Evolutionary conservation across 2,888 invertebrate genomes (phyloP), one percentile per base, ranked within the genome.

Genomic region (Venusia cambrica): DNA sequence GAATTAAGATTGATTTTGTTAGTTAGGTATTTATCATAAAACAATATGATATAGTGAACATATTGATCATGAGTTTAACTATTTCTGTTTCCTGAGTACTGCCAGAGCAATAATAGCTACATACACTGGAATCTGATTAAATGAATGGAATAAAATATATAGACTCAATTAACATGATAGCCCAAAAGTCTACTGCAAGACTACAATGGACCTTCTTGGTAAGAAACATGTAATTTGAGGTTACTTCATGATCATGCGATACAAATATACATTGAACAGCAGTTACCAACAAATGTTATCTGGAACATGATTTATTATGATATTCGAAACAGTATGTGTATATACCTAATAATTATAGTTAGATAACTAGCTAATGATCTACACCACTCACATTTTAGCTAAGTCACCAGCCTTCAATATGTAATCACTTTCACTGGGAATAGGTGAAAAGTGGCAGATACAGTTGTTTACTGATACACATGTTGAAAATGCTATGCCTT

Each of bases 391-490:
- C 97, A 98, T 94, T 92, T 99, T 99, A 38, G 97, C 97, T 59
- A 99, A 88, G 89, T 99, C 99, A 37, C 95, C 97, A 60, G 94
- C 92, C 77, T 97, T 94, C 36, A 99, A 84, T 47, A 90, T 88
- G 56, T 92, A 92, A 79, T 97, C 97, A 6, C 93, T 90, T 87
- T 99, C 99, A 79, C 95, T 96, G 54, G 94, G 93, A 48, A 98
- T 92, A 10, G 99, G 99, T 27, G 99, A 99, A 78, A 94, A 99
- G 80, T 99, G 99, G 80, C 99, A 99, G 76, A 99, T 97, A 87
- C 98, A 98, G 84, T 99, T 98, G 88, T 99, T 99, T 36, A 98
- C 94, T 8, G 98, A 99, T 46, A 99, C 92, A 87, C 99, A 99
- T 41, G 99, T 99, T 33, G 99, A 99, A 83, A 99, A 99, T 18